Percentiles rank a stretch among this genome's conserved stretches.
Conservation (phyloP, 2,113 vertebrate species). For the Pan troglodytes region DNA sequence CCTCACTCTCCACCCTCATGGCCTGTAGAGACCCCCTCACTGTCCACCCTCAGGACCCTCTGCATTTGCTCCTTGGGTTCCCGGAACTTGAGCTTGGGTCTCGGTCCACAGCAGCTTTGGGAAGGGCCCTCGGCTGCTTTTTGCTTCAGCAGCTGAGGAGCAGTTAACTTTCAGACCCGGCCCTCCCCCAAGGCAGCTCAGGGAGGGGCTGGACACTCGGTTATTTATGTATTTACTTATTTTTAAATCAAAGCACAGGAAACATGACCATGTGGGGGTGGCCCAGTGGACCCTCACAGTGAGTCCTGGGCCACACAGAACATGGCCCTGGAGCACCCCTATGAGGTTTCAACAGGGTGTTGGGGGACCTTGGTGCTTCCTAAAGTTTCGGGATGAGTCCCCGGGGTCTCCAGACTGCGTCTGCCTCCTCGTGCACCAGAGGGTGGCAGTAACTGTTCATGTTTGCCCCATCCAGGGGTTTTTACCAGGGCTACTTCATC, state of each 20-base stretch:
- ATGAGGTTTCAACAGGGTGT: background rate
- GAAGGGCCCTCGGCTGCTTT: background rate
- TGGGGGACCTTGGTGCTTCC: background rate
- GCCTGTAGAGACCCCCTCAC: background rate
- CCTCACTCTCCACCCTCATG: background rate
- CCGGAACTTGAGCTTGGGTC: background rate
- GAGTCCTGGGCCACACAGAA: fast-evolving
- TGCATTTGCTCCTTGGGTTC: background rate
- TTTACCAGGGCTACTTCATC: background rate
- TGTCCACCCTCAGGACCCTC: too few species aligned
- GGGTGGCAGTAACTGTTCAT: background rate
- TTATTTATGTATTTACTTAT: background rate
- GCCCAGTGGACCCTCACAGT: background rate
- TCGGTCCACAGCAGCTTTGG: background rate
- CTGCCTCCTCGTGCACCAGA: background rate
- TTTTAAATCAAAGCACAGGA: background rate
- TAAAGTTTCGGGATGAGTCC: background rate
- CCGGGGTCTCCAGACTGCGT: background rate
- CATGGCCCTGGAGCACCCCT: fast-evolving
- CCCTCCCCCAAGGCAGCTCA: background rate
- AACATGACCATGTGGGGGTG: background rate
- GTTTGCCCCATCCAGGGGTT: too few species aligned
- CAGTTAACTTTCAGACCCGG: too few species aligned
- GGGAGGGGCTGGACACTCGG: background rate
- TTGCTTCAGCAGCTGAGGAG: background rate